Base-by-base conservation (phyloP, 2,797 vertebrate species). In the Clamator glandarius region DNA sequence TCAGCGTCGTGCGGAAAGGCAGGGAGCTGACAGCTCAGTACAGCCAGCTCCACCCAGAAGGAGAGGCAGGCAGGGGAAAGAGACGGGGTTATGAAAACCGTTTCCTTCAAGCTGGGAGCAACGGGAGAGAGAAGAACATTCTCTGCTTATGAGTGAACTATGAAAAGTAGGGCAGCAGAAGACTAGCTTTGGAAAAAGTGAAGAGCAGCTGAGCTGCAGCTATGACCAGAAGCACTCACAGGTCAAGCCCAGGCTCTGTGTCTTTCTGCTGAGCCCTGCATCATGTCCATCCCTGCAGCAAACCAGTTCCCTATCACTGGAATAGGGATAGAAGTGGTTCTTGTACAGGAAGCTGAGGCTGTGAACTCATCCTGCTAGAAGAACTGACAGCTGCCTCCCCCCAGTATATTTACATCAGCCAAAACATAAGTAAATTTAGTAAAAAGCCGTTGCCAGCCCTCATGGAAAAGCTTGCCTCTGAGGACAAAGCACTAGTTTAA, bases 131-230 rank as follows among this genome's bases (percentile, higher is more conserved):
- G 73, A 64, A 68, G 78, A 91, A 55, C n/a, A 85, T 33, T 29
- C 46, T 55, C 62, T 39, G 8, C 25, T 88, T 84, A 48, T 36
- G 41, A 35, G 52, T 3, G 9, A 85, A 81, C 55, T 62, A 41
- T 10, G 82, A 79, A 54, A 92, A 73, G 66, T 63, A 93, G 69
- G 80, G 39, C 83, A 93, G 58, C 69, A 86, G 79, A 87, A 89
- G 69, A 70, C 28, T n/a, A 25, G 48, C 26, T 68, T 16, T 44
- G 88, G 70, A 76, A 78, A 86, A 91, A 81, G 35, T 25, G 59
- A 68, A 63, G 15, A 25, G 39, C 21, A 52, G 52, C 61, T 46
- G 36, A 73, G 67, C 35, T n/a, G 18, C 15, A 52, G 66, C 48
- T 29, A 39, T 0, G 0, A 54, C 62, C 39, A 73, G 42, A 55